A percentile compares a stretch with the other conserved stretches of the same genome.
Evolutionary conservation across 2,797 vertebrate species (phyloP).

Genomic region (Dryobates pubescens): DNA sequence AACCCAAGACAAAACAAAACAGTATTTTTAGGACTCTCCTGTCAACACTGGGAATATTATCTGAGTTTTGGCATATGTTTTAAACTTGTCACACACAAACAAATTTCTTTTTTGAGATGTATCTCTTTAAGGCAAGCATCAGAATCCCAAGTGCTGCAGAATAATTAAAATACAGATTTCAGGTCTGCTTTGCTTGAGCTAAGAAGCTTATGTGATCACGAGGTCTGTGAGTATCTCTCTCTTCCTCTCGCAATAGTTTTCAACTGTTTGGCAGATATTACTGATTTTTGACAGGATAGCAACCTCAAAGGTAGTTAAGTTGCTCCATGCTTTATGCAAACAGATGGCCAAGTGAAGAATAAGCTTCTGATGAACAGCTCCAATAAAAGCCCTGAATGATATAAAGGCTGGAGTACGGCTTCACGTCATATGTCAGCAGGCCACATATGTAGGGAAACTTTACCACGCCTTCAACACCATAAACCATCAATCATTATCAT

Average conservation of each 20-base stretch:
- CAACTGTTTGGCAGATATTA: slow-evolving; percentile 6
- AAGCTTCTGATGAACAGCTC: neutral
- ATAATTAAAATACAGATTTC: slow-evolving; percentile 61
- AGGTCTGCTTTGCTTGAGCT: slow-evolving; percentile 48
- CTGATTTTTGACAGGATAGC: slow-evolving; percentile 32
- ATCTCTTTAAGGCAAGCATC: slow-evolving; percentile 11
- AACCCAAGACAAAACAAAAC: neutral
- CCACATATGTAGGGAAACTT: neutral
- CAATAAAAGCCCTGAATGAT: neutral
- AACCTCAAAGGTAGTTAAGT: slow-evolving; percentile 19
- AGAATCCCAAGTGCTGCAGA: slow-evolving; percentile 23
- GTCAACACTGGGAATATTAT: neutral
- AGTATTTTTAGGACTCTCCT: neutral
- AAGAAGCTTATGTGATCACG: slow-evolving; percentile 61
- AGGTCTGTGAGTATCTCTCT: neutral
- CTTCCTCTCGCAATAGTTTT: slow-evolving; percentile 18
- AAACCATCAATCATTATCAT: neutral
- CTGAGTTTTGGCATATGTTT: neutral
- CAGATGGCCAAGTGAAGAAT: slow-evolving; percentile 41
- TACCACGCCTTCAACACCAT: neutral
- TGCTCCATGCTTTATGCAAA: neutral
- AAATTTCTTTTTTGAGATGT: neutral
- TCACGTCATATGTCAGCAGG: neutral
- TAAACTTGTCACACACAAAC: neutral
- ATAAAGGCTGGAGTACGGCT: neutral